Conservation (phyloP, 1,140 invertebrate genomes). For the Drosophila burlai region DNA sequence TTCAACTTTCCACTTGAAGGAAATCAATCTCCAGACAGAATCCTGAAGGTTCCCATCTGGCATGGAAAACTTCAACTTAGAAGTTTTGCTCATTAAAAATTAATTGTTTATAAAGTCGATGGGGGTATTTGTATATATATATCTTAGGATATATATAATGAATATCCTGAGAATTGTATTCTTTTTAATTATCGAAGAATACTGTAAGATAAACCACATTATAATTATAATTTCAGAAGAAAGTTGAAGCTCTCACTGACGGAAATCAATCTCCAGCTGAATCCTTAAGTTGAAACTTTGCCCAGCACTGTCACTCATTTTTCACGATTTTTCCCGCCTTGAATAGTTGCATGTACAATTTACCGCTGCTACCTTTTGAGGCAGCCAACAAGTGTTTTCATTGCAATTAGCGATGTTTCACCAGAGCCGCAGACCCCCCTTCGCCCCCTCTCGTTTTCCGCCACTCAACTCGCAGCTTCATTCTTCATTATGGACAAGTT, state of each 20-base stretch:
- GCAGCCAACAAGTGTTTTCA: constrained; percentile 66
- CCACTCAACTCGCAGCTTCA: constrained; percentile 39
- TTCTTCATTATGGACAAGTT: constrained; percentile 48
- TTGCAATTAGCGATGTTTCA: constrained; percentile 70
- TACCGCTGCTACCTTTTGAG: constrained; percentile 21
- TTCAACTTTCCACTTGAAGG: constrained; percentile 8
- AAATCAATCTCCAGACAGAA: constrained; percentile 10
- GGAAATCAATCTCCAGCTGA: constrained; percentile 15
- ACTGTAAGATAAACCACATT: background rate
- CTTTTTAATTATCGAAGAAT: background rate
- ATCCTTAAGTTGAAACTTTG: background rate
- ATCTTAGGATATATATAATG: background rate
- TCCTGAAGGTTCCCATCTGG: constrained; percentile 4
- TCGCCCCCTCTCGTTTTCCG: background rate
- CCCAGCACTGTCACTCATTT: constrained; percentile 6
- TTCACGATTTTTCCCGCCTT: background rate
- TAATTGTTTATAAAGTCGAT: constrained; percentile 2
- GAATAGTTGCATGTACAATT: constrained; percentile 20
- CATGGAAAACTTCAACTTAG: constrained; percentile 1
- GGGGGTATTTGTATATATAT: background rate
- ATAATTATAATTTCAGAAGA: background rate
- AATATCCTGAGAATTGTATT: background rate
- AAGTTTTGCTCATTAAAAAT: constrained; percentile 13
- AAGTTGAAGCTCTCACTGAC: background rate
- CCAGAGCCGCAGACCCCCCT: background rate